A percentile compares a stretch with the other conserved stretches of the same genome.
Evolutionary conservation across 2,888 invertebrate genomes (phyloP).

Genomic region (Meandrusa payeni): DNA sequence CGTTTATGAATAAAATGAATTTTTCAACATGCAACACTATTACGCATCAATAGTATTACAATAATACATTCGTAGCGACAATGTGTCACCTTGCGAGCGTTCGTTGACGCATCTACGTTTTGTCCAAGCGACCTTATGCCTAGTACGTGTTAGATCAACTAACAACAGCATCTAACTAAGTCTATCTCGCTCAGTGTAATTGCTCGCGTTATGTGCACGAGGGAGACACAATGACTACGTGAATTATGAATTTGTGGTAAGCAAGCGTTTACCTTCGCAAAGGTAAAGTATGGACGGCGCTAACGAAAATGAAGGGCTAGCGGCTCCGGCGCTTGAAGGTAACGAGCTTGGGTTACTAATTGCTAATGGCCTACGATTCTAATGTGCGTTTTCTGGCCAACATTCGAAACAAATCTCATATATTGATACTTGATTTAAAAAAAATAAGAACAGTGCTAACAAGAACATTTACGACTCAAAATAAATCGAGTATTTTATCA

Average conservation of each 20-base stretch:
- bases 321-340: slow-evolving; percentile 67
- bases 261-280: slow-evolving; percentile 62
- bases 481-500: too few species aligned
- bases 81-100: slow-evolving; percentile 76
- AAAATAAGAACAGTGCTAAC: too few species aligned
- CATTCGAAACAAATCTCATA: slow-evolving; percentile 11
- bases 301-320: slow-evolving; percentile 78
- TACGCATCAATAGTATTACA: slow-evolving; percentile 50
- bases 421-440: slow-evolving; percentile 24
- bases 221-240: slow-evolving; percentile 47
- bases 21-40: slow-evolving; percentile 35
- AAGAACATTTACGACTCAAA: too few species aligned
- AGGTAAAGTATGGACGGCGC: slow-evolving; percentile 70
- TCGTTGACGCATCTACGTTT: slow-evolving; percentile 78
- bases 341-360: slow-evolving; percentile 60
- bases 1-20: slow-evolving; percentile 44
- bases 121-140: slow-evolving; percentile 74
- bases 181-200: slow-evolving; percentile 60
- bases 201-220: slow-evolving; percentile 40
- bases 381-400: slow-evolving; percentile 18
- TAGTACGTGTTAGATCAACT: slow-evolving; percentile 63
- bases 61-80: slow-evolving; percentile 75
- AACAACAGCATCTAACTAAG: slow-evolving; percentile 63
- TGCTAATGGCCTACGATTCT: slow-evolving; percentile 50
- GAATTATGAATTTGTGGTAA: slow-evolving; percentile 54